A percentile compares a stretch with the other conserved stretches of the same genome.
These are phyloP conservation scores for Phoxinus phoxinus DNA, from an alignment of 2,113 vertebrate genomes.

Conservation along the genomic window DNA sequence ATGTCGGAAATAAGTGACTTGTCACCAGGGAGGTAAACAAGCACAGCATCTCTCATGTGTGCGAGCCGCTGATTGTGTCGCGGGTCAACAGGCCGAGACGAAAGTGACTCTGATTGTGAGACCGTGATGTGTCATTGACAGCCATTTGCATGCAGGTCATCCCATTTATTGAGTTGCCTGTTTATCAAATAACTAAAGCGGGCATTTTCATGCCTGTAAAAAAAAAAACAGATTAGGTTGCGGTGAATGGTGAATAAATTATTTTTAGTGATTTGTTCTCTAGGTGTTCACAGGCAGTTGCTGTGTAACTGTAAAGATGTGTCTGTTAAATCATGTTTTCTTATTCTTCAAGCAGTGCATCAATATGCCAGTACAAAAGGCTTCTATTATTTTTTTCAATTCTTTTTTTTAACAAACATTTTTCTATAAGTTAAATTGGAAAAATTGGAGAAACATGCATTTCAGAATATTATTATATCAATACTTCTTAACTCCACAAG, in stretches of 20 bases:
- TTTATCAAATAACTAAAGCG: constrained; percentile 30
- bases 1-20: constrained; percentile 45
- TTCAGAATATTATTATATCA: background rate
- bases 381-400: background rate
- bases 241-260: constrained; percentile 8
- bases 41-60: constrained; percentile 33
- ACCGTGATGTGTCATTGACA: constrained; percentile 35
- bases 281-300: background rate
- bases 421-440: background rate
- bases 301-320: background rate
- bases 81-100: constrained; percentile 47
- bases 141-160: constrained; percentile 36
- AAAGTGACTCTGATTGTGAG: constrained; percentile 20
- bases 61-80: constrained; percentile 19
- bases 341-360: background rate
- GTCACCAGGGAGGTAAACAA: constrained; percentile 56
- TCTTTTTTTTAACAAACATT: background rate
- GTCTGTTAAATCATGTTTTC: background rate
- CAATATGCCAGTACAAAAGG: background rate
- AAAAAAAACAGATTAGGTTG: constrained; percentile 17
- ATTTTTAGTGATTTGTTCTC: background rate
- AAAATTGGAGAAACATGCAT: background rate
- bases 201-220: constrained; percentile 16
- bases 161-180: constrained; percentile 17
- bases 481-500: background rate